Evolutionary conservation across 1,140 invertebrate species (phyloP).

Genomic region (Scaptomyza pallida): DNA sequence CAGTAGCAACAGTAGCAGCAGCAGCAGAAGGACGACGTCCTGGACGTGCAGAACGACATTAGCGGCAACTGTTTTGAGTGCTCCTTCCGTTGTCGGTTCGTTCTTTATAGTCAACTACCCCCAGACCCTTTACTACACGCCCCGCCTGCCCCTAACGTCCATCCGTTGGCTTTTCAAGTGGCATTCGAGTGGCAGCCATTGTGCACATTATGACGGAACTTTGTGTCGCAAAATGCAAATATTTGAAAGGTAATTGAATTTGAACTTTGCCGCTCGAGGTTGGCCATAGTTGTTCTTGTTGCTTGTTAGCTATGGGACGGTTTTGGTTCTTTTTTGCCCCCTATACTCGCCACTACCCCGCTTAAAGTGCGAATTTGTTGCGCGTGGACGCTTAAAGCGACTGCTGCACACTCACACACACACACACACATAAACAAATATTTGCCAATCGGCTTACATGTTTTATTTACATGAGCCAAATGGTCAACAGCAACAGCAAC

Average conservation of each 20-base stretch:
- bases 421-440: slow-evolving; percentile 43
- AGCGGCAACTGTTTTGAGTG: slow-evolving; percentile 81
- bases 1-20: slow-evolving; percentile 30
- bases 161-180: slow-evolving; percentile 66
- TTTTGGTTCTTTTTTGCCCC: slow-evolving; percentile 6
- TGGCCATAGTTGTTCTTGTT: slow-evolving; percentile 49
- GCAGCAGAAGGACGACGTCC: slow-evolving; percentile 55
- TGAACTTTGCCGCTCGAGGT: slow-evolving; percentile 75
- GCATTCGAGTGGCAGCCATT: slow-evolving; percentile 80
- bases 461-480: slow-evolving; percentile 74
- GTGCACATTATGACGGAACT: slow-evolving; percentile 82
- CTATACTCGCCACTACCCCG: background rate
- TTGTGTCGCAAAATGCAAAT: slow-evolving; percentile 83
- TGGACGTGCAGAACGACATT: slow-evolving; percentile 58
- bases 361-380: slow-evolving; percentile 53
- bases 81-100: slow-evolving; percentile 70
- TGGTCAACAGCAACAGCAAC: slow-evolving; percentile 63
- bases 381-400: slow-evolving; percentile 58
- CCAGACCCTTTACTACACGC: slow-evolving; percentile 8
- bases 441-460: slow-evolving; percentile 74
- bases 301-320: background rate
- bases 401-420: background rate
- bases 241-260: slow-evolving; percentile 83
- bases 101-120: slow-evolving; percentile 61
- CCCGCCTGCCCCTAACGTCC: slow-evolving; percentile 6